phyloP scores from a whole-genome alignment of 2,113 vertebrate species.

The Acanthochromis polyacanthus region DNA sequence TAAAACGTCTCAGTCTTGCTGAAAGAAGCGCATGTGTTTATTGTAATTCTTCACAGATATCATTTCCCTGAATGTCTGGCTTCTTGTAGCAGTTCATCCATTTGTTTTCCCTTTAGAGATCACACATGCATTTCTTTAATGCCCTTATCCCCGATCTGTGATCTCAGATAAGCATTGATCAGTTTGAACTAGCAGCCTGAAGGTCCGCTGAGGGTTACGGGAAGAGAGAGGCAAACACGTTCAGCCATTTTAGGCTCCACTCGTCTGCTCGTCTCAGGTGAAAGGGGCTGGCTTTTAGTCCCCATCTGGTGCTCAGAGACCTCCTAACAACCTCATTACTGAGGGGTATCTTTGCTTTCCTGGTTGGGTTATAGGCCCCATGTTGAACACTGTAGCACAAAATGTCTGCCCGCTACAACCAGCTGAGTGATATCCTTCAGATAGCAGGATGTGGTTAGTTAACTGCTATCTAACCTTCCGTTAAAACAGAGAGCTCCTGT shows the following conservation, averaged over 20 bases:
- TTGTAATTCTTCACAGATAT: constrained; percentile 39
- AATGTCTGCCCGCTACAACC: constrained; percentile 71
- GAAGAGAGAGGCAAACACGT: constrained; percentile 43
- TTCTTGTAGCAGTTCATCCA: not conserved
- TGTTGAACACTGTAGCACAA: constrained; percentile 63
- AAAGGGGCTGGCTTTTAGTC: constrained; percentile 60
- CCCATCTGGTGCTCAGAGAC: constrained; percentile 70
- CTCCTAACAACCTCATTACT: constrained; percentile 70
- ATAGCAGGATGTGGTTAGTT: constrained; percentile 74
- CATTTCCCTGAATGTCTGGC: constrained; percentile 10
- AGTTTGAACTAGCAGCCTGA: constrained; percentile 24
- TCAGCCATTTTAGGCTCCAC: constrained; percentile 65
- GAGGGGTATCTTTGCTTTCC: constrained; percentile 42
- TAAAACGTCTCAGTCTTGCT: constrained; percentile 47
- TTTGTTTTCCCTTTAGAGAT: constrained; percentile 30
- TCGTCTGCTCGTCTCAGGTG: constrained; percentile 61
- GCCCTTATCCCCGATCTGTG: not conserved
- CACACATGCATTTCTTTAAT: constrained; percentile 21
- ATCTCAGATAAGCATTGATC: constrained; percentile 56
- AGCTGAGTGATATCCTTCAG: constrained; percentile 65
- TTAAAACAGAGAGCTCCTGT: constrained; percentile 52
- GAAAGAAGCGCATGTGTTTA: constrained; percentile 46
- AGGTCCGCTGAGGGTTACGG: constrained; percentile 36
- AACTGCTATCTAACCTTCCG: constrained; percentile 46
- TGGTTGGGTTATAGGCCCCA: constrained; percentile 56